Base-by-base conservation (phyloP, 2,888 invertebrate species). In the Sinotaia quadrata region DNA sequence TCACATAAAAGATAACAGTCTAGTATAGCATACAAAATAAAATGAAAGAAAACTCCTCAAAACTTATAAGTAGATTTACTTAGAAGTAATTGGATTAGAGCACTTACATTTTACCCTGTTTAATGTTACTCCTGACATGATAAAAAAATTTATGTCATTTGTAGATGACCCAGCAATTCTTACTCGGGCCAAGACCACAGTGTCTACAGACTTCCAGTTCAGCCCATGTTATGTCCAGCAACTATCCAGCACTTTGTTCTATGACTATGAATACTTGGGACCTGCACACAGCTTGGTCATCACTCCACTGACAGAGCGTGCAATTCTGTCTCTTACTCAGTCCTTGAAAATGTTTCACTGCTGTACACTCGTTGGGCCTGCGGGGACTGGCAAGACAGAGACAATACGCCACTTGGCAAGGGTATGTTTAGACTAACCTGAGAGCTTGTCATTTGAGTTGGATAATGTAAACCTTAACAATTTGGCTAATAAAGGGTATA, bases 201-300 rank as follows among this genome's bases (percentile, higher is more conserved):
- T 86, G 24, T 81, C 83, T 7, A 82, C 82, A 31, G 84, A 81
- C 69, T 84, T 84, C 77, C 82, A 85, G 76, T 85, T 86, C 72
- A 84, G 85, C 54, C 75, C 77, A 27, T 86, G 86, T 71, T 75
- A 76, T 34, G 73, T 85, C n/a, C 83, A 84, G 54, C 86, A 87
- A 74, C 79, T 87, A 61, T 81, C 82, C 31, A 78, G 80, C 65
- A 78, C 75, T 8, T 85, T 85, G 71, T 75, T 68, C 49, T 87
- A 87, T 71, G 86, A 87, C 71, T 83, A 84, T 49, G 87, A 87
- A 71, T 86, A 86, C 71, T 73, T 84, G 34, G 86, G 86, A 0
- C 84, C 86, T 5, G 63, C 72, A 21, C 60, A 70, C 15, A 75
- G 82, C 49, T 77, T 86, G 4, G 82, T 85, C 3, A 62, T 86